Evolutionary conservation across 2,888 invertebrate genomes (phyloP).

Genomic region (Celastrina argiolus): DNA sequence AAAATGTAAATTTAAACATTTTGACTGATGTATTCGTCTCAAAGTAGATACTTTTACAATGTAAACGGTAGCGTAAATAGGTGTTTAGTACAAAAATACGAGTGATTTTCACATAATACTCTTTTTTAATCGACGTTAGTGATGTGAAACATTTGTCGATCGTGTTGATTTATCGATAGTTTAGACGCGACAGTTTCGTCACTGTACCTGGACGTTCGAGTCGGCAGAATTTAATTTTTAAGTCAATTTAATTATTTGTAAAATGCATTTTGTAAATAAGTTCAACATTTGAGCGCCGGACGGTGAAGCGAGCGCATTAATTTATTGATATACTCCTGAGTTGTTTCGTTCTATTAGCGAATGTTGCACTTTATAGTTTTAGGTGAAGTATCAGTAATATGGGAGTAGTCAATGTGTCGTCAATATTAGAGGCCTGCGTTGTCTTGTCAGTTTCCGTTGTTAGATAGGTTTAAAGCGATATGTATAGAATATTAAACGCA

Average conservation of each 20-base stretch:
- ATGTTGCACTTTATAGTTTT: conserved; percentile 73
- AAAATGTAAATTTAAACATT: conserved; percentile 68
- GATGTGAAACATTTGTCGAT: conserved; percentile 28
- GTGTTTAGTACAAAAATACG: conserved; percentile 69
- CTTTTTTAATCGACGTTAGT: conserved; percentile 30
- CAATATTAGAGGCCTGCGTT: conserved; percentile 68
- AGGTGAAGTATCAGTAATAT: conserved; percentile 66
- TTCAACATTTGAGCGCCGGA: conserved; percentile 56
- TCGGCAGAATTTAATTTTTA: conserved; percentile 34
- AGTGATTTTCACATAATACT: conserved; percentile 38
- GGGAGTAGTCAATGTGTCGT: conserved; percentile 70
- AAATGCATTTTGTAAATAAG: conserved; percentile 76
- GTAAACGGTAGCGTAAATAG: conserved; percentile 68
- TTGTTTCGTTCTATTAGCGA: conserved; percentile 70
- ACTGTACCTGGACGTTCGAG: conserved; percentile 29
- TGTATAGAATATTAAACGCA: conserved; percentile 66
- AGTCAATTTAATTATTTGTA: conserved; percentile 46
- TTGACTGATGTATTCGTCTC: conserved; percentile 75
- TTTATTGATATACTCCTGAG: conserved; percentile 72
- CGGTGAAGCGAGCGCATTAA: conserved; percentile 60
- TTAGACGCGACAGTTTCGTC: conserved; percentile 25
- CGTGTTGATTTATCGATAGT: conserved; percentile 25
- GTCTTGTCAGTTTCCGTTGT: conserved; percentile 71
- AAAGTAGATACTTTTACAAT: conserved; percentile 66
- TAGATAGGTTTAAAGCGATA: conserved; percentile 71